phyloP scores from a whole-genome alignment of 1,140 invertebrate species.

The Venturia canescens region DNA sequence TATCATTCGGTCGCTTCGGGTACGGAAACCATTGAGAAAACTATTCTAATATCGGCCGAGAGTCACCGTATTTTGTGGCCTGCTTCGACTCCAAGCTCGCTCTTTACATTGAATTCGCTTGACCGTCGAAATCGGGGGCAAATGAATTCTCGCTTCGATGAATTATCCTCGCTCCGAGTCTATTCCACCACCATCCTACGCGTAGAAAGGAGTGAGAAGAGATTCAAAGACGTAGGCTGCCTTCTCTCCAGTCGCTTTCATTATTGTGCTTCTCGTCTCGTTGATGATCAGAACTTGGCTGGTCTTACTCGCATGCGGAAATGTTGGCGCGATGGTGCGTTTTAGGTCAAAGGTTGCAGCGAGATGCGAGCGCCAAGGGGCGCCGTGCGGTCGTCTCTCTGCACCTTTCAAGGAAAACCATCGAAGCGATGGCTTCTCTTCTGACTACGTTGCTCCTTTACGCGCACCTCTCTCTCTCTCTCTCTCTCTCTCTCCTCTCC shows the following conservation, averaged over 20 bases:
- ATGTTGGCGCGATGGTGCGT: constrained; percentile 9
- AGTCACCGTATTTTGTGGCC: too few relatives aligned
- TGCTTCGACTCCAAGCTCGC: too few relatives aligned
- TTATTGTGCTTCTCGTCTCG: not conserved
- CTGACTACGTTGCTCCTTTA: not conserved
- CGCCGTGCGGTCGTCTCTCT: constrained; percentile 27
- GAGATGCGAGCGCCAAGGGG: not conserved
- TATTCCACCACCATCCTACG: too few relatives aligned
- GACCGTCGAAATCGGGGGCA: too few relatives aligned
- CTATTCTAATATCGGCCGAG: too few relatives aligned
- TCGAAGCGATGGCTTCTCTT: constrained; percentile 14
- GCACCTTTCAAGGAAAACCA: constrained; percentile 37
- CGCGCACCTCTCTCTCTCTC: not conserved
- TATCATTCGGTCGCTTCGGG: too few relatives aligned
- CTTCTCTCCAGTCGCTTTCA: not conserved
- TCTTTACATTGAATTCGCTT: too few relatives aligned
- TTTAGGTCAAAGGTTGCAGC: constrained; percentile 29
- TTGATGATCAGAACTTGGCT: not conserved
- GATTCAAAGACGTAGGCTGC: not conserved
- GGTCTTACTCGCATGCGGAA: constrained; percentile 13
- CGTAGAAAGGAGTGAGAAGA: not conserved
- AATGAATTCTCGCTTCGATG: too few relatives aligned
- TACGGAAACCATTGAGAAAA: too few relatives aligned
- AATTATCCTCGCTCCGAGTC: too few relatives aligned
- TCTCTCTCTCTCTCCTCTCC: constrained; percentile 1